phyloP scores from a whole-genome alignment of 1,140 invertebrate genomes.

The Bilobella aurantiaca region DNA sequence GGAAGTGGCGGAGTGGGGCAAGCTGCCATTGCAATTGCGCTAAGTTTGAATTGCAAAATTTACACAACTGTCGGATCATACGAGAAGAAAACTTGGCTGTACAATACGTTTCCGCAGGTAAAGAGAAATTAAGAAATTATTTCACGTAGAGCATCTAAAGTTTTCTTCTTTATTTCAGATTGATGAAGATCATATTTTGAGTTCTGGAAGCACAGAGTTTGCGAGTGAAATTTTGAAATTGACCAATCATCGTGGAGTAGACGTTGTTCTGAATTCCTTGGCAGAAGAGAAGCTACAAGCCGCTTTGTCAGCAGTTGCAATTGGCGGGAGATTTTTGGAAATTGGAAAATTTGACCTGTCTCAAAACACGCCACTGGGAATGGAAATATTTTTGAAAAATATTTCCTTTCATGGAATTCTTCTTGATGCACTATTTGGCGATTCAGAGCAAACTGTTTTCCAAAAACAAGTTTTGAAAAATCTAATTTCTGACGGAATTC shows the following conservation, averaged over 20 bases:
- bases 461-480: slow-evolving; percentile 48
- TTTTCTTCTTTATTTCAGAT: too few species aligned
- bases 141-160: too few species aligned
- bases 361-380: slow-evolving; percentile 55
- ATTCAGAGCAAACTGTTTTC: slow-evolving; percentile 24
- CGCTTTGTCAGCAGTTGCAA: slow-evolving; percentile 53
- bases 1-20: slow-evolving; percentile 92
- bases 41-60: slow-evolving; percentile 61
- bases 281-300: slow-evolving; percentile 63
- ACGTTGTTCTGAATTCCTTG: slow-evolving; percentile 66
- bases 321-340: slow-evolving; percentile 53
- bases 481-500: slow-evolving; percentile 69
- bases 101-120: slow-evolving; percentile 70
- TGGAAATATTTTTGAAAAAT: slow-evolving; percentile 91
- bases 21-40: slow-evolving; percentile 83
- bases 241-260: slow-evolving; percentile 56
- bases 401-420: slow-evolving; percentile 92
- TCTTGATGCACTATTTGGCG: slow-evolving; percentile 74
- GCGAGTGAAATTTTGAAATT: slow-evolving; percentile 64
- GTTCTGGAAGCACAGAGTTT: slow-evolving; percentile 77
- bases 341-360: slow-evolving; percentile 56
- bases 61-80: slow-evolving; percentile 78
- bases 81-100: slow-evolving; percentile 79
- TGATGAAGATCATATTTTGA: slow-evolving; percentile 70
- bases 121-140: too few species aligned